Conservation (phyloP, 2,888 invertebrate species). For the Platerodrilus igneus region DNA sequence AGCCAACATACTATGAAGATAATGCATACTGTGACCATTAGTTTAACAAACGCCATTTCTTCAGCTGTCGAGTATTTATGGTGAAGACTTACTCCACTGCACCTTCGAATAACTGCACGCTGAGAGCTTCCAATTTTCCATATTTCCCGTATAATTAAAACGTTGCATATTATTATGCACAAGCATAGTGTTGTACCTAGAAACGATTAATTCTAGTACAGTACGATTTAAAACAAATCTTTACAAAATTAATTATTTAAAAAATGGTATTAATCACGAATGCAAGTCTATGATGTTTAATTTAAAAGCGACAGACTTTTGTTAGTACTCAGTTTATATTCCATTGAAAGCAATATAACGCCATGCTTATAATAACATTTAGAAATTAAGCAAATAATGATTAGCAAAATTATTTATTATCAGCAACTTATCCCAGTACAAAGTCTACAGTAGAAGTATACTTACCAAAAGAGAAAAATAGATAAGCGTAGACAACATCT, state of each 20-base stretch:
- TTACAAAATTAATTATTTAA: too few relatives aligned
- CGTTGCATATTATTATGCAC: conserved; percentile 76
- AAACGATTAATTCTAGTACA: too few relatives aligned
- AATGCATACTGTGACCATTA: conserved; percentile 79
- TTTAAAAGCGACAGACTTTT: too few relatives aligned
- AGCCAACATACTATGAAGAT: conserved; percentile 83
- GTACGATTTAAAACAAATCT: too few relatives aligned
- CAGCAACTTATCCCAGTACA: too few relatives aligned
- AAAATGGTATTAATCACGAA: too few relatives aligned
- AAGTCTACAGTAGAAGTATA: conserved; percentile 16
- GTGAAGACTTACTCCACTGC: conserved; percentile 44
- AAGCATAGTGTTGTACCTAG: conserved; percentile 67
- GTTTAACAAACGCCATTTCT: conserved; percentile 77
- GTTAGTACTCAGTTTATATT: too few relatives aligned
- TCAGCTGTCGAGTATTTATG: conserved; percentile 61
- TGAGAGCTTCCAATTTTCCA: conserved; percentile 54
- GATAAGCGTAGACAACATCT: conserved; percentile 70
- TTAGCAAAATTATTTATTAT: too few relatives aligned
- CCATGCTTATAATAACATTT: too few relatives aligned
- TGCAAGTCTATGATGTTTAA: too few relatives aligned
- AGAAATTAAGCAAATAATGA: too few relatives aligned
- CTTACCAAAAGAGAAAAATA: conserved; percentile 74
- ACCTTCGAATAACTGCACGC: conserved; percentile 44
- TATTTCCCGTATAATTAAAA: conserved; percentile 73
- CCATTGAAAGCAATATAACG: too few relatives aligned